Evolutionary conservation across 2,797 vertebrate species (phyloP), one percentile per base, ranked within the genome.

Genomic region (Erpetoichthys calabaricus): DNA sequence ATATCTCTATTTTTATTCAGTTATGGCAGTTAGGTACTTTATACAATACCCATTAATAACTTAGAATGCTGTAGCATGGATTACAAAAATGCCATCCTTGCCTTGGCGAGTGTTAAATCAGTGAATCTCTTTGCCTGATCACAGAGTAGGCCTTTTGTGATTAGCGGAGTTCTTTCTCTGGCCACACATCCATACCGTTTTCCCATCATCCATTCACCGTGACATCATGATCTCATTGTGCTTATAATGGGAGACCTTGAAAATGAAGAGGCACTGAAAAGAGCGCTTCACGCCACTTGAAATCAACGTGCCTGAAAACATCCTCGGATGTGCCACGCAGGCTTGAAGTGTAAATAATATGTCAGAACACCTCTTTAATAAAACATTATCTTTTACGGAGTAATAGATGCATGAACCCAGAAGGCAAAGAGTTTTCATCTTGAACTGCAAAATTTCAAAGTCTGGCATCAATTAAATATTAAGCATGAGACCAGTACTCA

Each of bases 341-440:
- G 59, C 8, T 66, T 67, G 44, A 75, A 75, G 77, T 71, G 59
- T 73, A 80, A 73, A 71, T 73, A 72, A 64, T 53, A 63, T 51
- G 64, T 64, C 59, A 69, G 9, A 58, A 53, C 60, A 59, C 62
- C 59, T 71, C 60, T 69, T 65, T 71, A 73, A 68, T 67, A 62
- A 68, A 68, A 66, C 43, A 61, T 60, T 65, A 59, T 59, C 6
- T 45, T 46, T 59, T 54, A 42, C 5, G 70, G 67, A 73, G 67
- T 64, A 75, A 69, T 56, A 73, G 42, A 61, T 72, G 58, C 62
- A 69, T 69, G 55, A 56, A 60, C 3, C 60, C 60, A 46, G 57
- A 59, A 41, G 55, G 41, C 60, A 59, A 25, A 57, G 42, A 59
- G 56, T 53, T 60, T 61, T 53, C 58, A n/a, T 4, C 4, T 54